These are phyloP conservation scores for Dicyrtoma fusca DNA, from an alignment of 2,888 invertebrate genomes.

Conservation along the genomic window DNA sequence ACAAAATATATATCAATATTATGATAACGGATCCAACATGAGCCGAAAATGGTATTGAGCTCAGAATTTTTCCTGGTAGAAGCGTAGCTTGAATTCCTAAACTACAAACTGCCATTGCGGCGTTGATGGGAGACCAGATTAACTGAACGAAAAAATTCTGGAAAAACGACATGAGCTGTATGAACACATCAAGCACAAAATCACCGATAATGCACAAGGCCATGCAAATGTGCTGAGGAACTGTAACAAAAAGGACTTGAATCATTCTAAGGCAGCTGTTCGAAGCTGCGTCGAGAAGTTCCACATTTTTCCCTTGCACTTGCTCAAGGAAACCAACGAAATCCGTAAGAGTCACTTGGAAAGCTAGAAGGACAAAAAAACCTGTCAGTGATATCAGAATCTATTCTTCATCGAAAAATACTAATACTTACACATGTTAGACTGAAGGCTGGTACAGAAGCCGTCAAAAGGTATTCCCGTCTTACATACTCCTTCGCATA, in stretches of 20 bases:
- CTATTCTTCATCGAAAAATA: too few species aligned
- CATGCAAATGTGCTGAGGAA: slow-evolving; percentile 32
- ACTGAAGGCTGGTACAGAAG: too few species aligned
- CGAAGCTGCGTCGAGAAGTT: background rate
- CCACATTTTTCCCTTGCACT: background rate
- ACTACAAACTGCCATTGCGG: background rate
- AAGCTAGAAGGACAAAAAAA: too few species aligned
- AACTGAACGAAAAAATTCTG: slow-evolving; percentile 12
- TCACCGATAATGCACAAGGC: slow-evolving; percentile 35
- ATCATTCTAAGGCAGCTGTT: background rate
- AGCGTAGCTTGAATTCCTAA: background rate
- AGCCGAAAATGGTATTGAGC: slow-evolving; percentile 30
- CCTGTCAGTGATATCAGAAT: too few species aligned
- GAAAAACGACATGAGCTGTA: background rate
- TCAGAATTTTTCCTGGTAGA: background rate
- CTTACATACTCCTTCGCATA: too few species aligned
- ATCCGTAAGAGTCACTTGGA: slow-evolving; percentile 27
- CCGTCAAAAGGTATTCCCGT: too few species aligned
- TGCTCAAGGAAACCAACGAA: slow-evolving; percentile 7
- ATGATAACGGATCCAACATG: slow-evolving; percentile 29
- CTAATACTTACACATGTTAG: too few species aligned
- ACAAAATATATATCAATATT: slow-evolving; percentile 22
- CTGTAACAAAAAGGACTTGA: slow-evolving; percentile 1
- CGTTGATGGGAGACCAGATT: slow-evolving; percentile 25
- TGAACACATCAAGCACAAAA: slow-evolving; percentile 13